phyloP scores from a whole-genome alignment of 1,140 invertebrate genomes.

The Drosophila santomea region DNA sequence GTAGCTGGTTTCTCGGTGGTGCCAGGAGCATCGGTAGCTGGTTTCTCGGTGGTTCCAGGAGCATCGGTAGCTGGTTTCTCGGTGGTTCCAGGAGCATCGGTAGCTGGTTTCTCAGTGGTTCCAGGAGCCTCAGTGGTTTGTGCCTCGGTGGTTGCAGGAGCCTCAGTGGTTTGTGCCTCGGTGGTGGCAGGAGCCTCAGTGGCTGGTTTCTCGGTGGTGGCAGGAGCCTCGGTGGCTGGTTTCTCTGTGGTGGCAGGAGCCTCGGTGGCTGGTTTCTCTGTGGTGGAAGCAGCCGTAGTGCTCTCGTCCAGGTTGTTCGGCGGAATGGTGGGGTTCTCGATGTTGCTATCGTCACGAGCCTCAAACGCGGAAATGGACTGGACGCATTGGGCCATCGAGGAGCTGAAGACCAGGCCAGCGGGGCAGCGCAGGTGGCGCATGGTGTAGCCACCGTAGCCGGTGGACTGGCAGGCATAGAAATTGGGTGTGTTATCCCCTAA shows the following conservation, averaged over 20 bases:
- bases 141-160: background rate
- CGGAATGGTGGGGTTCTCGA: constrained; percentile 68
- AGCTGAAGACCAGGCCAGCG: constrained; percentile 40
- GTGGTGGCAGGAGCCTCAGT: constrained; percentile 3
- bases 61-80: background rate
- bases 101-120: background rate
- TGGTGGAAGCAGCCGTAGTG: background rate
- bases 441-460: constrained; percentile 32
- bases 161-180: background rate
- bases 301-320: constrained; percentile 36
- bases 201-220: background rate
- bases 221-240: background rate
- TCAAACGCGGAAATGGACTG: background rate
- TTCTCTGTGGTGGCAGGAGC: background rate
- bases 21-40: too few species aligned
- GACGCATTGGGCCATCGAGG: constrained; percentile 29
- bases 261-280: background rate
- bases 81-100: background rate
- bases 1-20: background rate
- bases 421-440: constrained; percentile 43
- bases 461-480: constrained; percentile 47
- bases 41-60: background rate
- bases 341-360: constrained; percentile 52
- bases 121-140: background rate
- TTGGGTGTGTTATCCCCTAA: constrained; percentile 41